phyloP scores from a whole-genome alignment of 2,113 vertebrate species.

The Buteo buteo region DNA sequence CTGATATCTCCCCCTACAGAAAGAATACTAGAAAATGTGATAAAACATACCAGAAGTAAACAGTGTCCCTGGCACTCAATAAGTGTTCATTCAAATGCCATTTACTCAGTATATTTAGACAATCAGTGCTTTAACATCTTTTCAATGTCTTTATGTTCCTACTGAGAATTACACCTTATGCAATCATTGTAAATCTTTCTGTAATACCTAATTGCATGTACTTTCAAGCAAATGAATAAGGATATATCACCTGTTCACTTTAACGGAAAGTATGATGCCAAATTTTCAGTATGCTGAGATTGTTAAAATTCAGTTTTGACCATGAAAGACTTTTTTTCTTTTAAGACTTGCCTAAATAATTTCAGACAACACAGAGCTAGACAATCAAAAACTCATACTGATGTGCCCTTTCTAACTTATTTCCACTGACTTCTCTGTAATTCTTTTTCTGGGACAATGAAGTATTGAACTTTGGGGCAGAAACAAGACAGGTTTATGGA shows the following conservation, averaged over 20 bases:
- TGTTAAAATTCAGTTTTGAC: neutral
- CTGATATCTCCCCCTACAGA: conserved; percentile 60
- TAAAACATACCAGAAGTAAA: conserved; percentile 61
- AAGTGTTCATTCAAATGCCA: conserved; percentile 58
- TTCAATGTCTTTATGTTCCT: conserved; percentile 44
- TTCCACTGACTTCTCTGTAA: neutral
- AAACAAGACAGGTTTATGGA: neutral
- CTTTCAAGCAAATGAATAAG: neutral
- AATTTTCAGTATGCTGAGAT: neutral
- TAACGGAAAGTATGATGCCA: neutral
- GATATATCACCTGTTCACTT: neutral
- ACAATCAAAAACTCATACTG: neutral
- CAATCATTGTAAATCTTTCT: conserved; percentile 24
- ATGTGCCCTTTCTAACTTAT: neutral
- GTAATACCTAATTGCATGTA: neutral
- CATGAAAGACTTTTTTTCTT: neutral
- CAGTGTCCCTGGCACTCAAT: conserved; percentile 30
- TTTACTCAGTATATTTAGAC: conserved; percentile 58
- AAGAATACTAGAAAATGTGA: conserved; percentile 48
- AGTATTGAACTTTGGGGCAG: neutral
- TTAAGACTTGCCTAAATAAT: neutral
- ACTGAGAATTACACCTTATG: neutral
- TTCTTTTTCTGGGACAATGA: neutral
- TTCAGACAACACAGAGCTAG: neutral
- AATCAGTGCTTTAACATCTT: conserved; percentile 56